Base-by-base conservation (phyloP, 2,113 vertebrate species). In the Dasypus novemcinctus region DNA sequence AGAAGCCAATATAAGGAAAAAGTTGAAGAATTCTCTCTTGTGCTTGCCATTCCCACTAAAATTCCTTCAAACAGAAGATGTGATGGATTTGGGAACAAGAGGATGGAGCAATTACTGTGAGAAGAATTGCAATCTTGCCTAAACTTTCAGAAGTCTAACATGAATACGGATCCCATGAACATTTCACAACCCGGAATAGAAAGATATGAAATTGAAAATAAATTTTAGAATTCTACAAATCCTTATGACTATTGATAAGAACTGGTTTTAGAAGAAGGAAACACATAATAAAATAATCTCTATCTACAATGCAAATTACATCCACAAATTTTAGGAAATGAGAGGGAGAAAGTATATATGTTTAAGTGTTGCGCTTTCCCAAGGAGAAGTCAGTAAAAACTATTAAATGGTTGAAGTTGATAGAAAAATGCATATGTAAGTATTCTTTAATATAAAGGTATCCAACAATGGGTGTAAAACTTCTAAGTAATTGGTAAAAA, bases 371-470 rank as follows among this genome's bases (percentile, higher is more conserved):
- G 41, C 64, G 7, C 14, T 92, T 79, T 95, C 80, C 71, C n/a
- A 49, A 3, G 21, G 20, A 1, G 36, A 74, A 78, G n/a, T 2
- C 25, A 38, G 5, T 64, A 71, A 69, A 75, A 69, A 86, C 43
- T 86, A 8, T 33, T 74, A 69, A n/a, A 64, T 72, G 88, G 15
- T 87, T 95, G 36, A 59, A 69, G 10, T 82, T 54, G 41, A 68
- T 49, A 64, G 21, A 43, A 72, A 96, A 81, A 85, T 86, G 68
- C 41, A 82, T 91, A 21, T 83, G 15, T 91, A 87, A 79, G 12
- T 92, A 49, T 87, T 57, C 49, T 72, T 95, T 71, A 82, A 71
- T 64, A 52, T 80, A 41, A 81, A 89, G 23, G 74, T 96, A 71
- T 61, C 54, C 38, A 66, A 49, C 12, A 57, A 38, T 84, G 17